Base-by-base conservation (phyloP, 2,113 vertebrate species). In the Bombycilla garrulus region DNA sequence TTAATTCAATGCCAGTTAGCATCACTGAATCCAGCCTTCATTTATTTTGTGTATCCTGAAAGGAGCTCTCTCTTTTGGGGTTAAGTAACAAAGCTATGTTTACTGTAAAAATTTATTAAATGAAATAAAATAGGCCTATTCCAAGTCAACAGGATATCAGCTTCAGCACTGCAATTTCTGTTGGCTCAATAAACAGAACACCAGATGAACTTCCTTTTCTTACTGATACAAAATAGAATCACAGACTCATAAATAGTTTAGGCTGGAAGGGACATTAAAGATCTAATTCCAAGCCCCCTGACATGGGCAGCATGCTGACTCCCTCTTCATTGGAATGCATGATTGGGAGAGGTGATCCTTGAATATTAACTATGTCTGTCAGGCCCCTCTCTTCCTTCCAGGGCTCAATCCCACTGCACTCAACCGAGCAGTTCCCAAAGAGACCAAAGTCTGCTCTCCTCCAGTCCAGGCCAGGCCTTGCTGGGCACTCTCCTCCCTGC, bases 111-210 rank as follows among this genome's bases (percentile, higher is more conserved):
- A 86, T 66, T 20, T 67, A n/a, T 45, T 79, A 87, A 88, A 81
- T 92, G 6, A 76, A 64, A 88, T n/a, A 65, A 77, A 92, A 83
- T 25, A 86, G 22, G 31, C 28, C 33, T 26, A 79, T 54, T 92
- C 36, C 44, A 69, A 78, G 35, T 66, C 79, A 42, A 51, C 51
- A 77, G 44, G 19, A 6, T 77, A 92, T 50, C 0, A 0, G 74
- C 64, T 84, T 24, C 10, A 92, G 61, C 19, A 67, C 44, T 50
- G 54, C 53, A 78, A 53, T 56, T 88, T 86, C 72, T 95, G 61
- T 44, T 77, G 35, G 45, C 56, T 90, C 47, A 73, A 36, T 70
- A 78, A 81, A 92, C 50, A 69, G 56, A 94, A 82, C 45, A 86
- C 16, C 4, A 5, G 56, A 86, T 61, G 25, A 93, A 85, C 58